These are phyloP conservation scores for Coelopa frigida DNA, from an alignment of 1,140 invertebrate genomes.

Conservation along the genomic window DNA sequence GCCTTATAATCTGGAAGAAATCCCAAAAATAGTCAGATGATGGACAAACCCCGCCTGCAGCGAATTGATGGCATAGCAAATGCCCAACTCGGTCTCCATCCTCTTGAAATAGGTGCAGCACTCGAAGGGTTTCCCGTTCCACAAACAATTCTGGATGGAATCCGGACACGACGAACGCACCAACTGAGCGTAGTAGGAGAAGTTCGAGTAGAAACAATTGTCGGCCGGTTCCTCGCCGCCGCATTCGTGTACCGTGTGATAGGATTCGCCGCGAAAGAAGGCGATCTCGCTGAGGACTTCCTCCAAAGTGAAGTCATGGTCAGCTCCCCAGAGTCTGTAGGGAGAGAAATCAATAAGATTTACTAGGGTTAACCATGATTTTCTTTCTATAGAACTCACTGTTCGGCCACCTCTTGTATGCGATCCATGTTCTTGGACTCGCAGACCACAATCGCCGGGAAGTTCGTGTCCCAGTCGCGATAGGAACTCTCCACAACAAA, in stretches of 20 bases:
- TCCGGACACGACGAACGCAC: constrained; percentile 54
- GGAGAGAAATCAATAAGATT: background rate
- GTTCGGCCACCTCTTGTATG: constrained; percentile 54
- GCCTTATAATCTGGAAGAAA: background rate
- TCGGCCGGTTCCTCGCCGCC: constrained; percentile 43
- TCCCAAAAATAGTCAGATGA: background rate
- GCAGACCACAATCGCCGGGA: constrained; percentile 59
- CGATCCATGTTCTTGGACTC: constrained; percentile 54
- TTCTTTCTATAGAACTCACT: constrained; percentile 37
- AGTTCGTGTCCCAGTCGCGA: constrained; percentile 60
- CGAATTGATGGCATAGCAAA: constrained; percentile 58
- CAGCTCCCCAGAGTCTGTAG: constrained; percentile 52
- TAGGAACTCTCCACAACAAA: constrained; percentile 65
- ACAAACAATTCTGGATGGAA: constrained; percentile 52
- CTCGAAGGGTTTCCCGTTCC: constrained; percentile 54
- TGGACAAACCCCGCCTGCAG: constrained; percentile 47
- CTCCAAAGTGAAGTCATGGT: constrained; percentile 61
- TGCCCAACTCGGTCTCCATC: constrained; percentile 58
- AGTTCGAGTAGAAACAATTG: constrained; percentile 51
- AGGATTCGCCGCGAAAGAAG: constrained; percentile 58
- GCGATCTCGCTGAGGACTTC: constrained; percentile 60
- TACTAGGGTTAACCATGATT: background rate
- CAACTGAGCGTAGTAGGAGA: constrained; percentile 51
- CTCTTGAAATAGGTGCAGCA: constrained; percentile 59
- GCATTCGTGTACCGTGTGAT: constrained; percentile 59